Conservation (phyloP, 2,888 invertebrate species). For the Chalcis sispes region DNA sequence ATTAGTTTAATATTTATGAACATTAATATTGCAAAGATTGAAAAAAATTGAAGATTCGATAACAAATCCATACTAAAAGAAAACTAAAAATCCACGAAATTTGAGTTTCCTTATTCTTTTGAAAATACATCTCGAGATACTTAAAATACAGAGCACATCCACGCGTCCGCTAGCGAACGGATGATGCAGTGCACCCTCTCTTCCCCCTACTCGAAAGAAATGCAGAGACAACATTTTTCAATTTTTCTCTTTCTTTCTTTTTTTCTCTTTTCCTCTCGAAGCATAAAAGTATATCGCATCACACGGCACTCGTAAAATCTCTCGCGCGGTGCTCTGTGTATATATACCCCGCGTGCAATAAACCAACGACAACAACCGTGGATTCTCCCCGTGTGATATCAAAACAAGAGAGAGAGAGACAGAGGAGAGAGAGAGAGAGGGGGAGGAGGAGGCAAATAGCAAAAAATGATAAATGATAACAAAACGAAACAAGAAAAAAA, state of each 20-base stretch:
- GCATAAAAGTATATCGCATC: conserved; percentile 46
- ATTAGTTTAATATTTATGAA: too few relatives aligned
- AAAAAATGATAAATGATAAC: too few relatives aligned
- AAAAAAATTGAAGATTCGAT: too few relatives aligned
- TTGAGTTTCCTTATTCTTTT: not conserved
- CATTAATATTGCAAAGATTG: too few relatives aligned
- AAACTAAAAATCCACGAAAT: not conserved
- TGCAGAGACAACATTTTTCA: conserved; percentile 49
- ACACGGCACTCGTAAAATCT: conserved; percentile 38
- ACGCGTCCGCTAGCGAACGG: too few relatives aligned
- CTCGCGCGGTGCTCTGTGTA: not conserved
- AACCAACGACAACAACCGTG: conserved; percentile 37
- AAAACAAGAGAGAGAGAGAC: conserved; percentile 9
- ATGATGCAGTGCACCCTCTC: conserved; percentile 17
- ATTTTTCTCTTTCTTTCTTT: too few relatives aligned
- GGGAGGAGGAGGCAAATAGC: not conserved
- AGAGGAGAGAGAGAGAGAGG: not conserved
- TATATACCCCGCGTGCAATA: conserved; percentile 34
- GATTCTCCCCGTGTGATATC: conserved; percentile 7
- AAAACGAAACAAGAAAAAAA: conserved; percentile 7
- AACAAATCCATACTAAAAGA: not conserved
- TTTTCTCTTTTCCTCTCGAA: too few relatives aligned
- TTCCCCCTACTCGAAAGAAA: conserved; percentile 26
- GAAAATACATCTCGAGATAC: conserved; percentile 27
- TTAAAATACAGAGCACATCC: conserved; percentile 29